Conservation (phyloP, 1,140 invertebrate species). For the Calycopis cecrops region DNA sequence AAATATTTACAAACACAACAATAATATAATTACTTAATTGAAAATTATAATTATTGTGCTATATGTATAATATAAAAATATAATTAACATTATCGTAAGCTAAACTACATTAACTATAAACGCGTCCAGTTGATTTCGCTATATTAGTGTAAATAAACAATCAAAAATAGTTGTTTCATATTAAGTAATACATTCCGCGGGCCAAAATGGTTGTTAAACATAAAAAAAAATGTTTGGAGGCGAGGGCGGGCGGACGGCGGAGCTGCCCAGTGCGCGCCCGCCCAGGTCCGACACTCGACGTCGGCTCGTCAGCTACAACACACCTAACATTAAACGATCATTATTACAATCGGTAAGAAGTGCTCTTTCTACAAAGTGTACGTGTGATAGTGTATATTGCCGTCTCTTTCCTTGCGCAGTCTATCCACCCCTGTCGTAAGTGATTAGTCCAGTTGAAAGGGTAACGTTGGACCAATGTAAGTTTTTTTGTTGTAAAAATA, state of each 20-base stretch:
- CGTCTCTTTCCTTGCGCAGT: conserved; percentile 25
- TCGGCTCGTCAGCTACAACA: conserved; percentile 69
- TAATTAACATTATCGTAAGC: too few species aligned
- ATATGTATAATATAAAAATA: too few species aligned
- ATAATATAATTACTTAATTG: too few species aligned
- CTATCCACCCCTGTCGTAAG: neutral
- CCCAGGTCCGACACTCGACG: conserved; percentile 71
- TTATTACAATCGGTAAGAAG: conserved; percentile 70
- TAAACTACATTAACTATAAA: too few species aligned
- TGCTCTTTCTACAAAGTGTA: conserved; percentile 32
- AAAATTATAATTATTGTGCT: too few species aligned
- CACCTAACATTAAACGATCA: conserved; percentile 62
- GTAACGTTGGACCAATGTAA: neutral
- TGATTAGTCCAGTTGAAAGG: neutral
- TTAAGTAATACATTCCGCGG: conserved; percentile 16
- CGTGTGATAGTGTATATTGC: conserved; percentile 35
- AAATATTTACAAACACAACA: too few species aligned
- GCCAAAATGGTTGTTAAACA: conserved; percentile 4
- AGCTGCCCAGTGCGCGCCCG: conserved; percentile 59
- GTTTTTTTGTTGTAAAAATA: neutral
- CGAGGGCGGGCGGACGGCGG: conserved; percentile 35
- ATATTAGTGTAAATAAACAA: conserved; percentile 1
- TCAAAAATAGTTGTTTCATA: conserved; percentile 23
- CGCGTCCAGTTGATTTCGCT: too few species aligned
- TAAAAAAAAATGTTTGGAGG: conserved; percentile 8